Conservation (phyloP, 2,113 vertebrate species). For the Oreochromis niloticus region DNA sequence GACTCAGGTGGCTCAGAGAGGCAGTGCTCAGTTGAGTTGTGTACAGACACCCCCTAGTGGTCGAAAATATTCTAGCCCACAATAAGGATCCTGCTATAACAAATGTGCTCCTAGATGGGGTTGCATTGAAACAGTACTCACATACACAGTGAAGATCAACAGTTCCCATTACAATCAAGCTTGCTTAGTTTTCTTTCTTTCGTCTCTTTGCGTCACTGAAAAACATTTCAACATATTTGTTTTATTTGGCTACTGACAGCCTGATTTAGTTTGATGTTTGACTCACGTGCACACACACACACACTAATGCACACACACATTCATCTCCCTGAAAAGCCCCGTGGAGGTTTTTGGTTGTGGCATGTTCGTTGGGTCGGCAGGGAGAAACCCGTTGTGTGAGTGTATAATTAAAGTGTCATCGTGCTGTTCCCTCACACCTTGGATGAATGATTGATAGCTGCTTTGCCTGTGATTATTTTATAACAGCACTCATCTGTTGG, state of each 20-base stretch:
- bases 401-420: constrained; percentile 70
- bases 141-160: background rate
- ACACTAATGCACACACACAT: background rate
- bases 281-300: background rate
- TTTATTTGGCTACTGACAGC: background rate
- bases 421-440: constrained; percentile 45
- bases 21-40: constrained; percentile 9
- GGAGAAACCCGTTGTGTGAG: constrained; percentile 67
- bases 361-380: constrained; percentile 54
- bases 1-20: constrained; percentile 27
- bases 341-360: constrained; percentile 56
- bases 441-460: constrained; percentile 58
- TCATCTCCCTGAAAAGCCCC: constrained; percentile 26
- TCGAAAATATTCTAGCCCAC: background rate
- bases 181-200: background rate
- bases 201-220: background rate
- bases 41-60: constrained; percentile 66
- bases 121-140: background rate
- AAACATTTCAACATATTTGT: background rate
- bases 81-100: background rate
- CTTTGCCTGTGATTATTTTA: constrained; percentile 72
- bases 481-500: constrained; percentile 54
- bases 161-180: background rate
- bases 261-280: background rate
- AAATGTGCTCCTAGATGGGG: background rate